Evolutionary conservation across 2,113 vertebrate genomes (phyloP).

Genomic region (Lepisosteus osseus): DNA sequence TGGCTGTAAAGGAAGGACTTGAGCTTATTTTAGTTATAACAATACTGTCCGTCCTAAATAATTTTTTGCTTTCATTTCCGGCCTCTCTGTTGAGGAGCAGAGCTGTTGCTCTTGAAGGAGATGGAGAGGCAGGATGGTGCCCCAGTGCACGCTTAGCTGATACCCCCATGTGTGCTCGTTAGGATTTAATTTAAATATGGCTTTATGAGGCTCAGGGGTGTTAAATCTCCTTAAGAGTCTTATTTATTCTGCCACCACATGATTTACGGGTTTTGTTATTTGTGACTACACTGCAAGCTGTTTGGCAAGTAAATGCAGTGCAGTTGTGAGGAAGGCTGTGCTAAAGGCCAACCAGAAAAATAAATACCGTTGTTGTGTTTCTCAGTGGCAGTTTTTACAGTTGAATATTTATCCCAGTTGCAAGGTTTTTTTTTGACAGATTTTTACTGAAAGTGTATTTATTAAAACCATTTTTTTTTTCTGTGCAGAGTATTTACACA

Average conservation of each 20-base stretch:
- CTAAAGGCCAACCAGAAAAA: not conserved
- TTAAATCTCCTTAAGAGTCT: slow-evolving; percentile 13
- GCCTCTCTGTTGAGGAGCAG: slow-evolving; percentile 4
- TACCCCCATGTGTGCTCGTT: slow-evolving; percentile 24
- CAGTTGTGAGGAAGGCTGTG: not conserved
- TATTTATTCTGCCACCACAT: slow-evolving; percentile 1
- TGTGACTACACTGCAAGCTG: slow-evolving; percentile 3
- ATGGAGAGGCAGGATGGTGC: not conserved
- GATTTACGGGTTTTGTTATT: slow-evolving; percentile 20
- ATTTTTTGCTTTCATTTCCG: too few species aligned
- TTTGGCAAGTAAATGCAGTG: slow-evolving; percentile 17
- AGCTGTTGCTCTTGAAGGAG: slow-evolving; percentile 10
- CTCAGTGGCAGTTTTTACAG: not conserved
- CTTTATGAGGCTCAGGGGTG: slow-evolving; percentile 11
- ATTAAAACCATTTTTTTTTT: too few species aligned
- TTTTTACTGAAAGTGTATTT: not conserved
- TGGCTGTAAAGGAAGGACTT: too few species aligned
- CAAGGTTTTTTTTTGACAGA: not conserved
- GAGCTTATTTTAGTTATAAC: too few species aligned
- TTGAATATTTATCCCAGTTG: not conserved
- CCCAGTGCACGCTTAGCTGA: slow-evolving; percentile 10
- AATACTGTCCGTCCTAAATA: too few species aligned
- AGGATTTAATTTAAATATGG: slow-evolving; percentile 39
- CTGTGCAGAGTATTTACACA: too few species aligned
- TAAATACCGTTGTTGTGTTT: not conserved